Percentiles rank a stretch among this genome's conserved stretches.
These are phyloP conservation scores for Chirona hameri DNA, from an alignment of 2,888 invertebrate species.

Conservation along the genomic window DNA sequence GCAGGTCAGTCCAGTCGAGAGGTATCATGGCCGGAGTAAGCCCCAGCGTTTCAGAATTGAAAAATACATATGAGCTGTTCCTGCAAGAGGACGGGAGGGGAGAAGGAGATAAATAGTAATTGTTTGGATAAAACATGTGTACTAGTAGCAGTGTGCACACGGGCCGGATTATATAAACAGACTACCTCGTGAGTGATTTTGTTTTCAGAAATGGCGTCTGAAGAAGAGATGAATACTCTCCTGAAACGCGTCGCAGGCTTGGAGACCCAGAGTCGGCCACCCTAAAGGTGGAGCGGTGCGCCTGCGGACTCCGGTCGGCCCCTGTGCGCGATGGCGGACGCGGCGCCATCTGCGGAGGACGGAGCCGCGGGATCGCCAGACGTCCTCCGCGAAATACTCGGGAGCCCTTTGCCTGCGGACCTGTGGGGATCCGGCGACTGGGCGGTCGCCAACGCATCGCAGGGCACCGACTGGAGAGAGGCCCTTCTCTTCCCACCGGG, in stretches of 20 bases:
- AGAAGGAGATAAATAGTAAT: no score
- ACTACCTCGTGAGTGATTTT: no score
- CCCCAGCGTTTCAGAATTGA: not conserved
- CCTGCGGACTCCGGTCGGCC: not conserved
- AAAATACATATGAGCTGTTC: not conserved
- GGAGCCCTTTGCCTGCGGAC: not conserved
- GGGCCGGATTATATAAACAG: no score
- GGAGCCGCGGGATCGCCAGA: not conserved
- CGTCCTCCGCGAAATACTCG: not conserved
- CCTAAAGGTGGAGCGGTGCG: not conserved
- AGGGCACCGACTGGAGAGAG: not conserved
- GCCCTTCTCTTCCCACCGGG: not conserved
- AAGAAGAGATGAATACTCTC: not conserved
- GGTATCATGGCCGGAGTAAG: not conserved
- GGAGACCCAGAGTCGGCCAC: not conserved
- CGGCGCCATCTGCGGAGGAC: not conserved
- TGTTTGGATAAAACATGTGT: no score
- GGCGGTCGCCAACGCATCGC: not conserved
- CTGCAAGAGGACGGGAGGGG: not conserved
- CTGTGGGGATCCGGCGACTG: not conserved
- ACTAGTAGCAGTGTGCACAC: no score
- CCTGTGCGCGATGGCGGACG: not conserved
- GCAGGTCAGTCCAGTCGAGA: not conserved
- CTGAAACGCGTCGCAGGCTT: not conserved
- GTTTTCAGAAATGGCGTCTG: not conserved